Base-by-base conservation (phyloP, 2,888 invertebrate genomes). In the Pemphredon lugubris region DNA sequence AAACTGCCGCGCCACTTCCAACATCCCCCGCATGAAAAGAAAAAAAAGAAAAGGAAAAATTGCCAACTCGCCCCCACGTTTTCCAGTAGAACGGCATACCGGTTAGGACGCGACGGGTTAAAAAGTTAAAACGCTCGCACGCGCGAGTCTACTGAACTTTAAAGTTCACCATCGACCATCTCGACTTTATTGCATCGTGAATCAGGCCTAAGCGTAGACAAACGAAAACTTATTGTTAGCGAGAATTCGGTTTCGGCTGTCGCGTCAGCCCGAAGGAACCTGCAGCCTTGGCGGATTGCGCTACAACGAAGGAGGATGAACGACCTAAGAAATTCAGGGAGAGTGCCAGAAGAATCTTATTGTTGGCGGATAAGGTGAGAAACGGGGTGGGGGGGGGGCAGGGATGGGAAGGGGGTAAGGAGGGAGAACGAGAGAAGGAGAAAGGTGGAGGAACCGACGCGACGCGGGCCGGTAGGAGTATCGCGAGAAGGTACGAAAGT, bases 401-500 rank as follows among this genome's bases (percentile, higher is more conserved):
- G 11, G 42, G 51, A 40, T 4, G 45, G 16, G 44, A 23, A 21
- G 40, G 18, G 30, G 47, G 40, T 58, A 44, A 57, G 48, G 37
- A n/a, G n/a, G n/a, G n/a, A n/a, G 54, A 48, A 55, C 37, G 60
- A 66, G 48, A 50, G 23, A 50, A 34, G 34, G 63, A 65, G 76
- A 70, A 63, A 70, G 57, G 63, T 58, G 64, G 54, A 47, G 30
- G n/a, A n/a, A n/a, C n/a, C n/a, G n/a, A 63, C 58, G 44, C 58
- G 40, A 53, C 53, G 20, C 45, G 34, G 42, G 50, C 42, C 58
- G 48, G 58, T 59, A 58, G 73, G 59, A 64, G 66, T n/a, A n/a
- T n/a, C n/a, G n/a, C n/a, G n/a, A n/a, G n/a, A n/a, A 75, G 73
- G 65, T 73, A 83, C 61, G 81, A 86, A 86, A 86, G 86, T 85